phyloP scores from a whole-genome alignment of 2,888 invertebrate species.

The Drosophila mayaguana region DNA sequence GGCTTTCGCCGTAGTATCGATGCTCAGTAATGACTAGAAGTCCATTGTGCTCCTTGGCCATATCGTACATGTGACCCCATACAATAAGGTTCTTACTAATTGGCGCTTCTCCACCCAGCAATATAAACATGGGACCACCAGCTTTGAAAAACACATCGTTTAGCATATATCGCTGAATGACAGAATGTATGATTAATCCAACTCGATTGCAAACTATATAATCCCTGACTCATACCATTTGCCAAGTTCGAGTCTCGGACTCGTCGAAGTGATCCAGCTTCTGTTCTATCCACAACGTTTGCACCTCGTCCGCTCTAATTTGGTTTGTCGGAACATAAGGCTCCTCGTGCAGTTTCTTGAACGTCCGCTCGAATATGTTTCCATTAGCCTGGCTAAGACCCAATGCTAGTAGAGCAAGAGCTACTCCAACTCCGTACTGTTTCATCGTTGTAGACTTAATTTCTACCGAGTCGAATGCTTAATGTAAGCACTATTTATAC shows the following conservation, averaged over 20 bases:
- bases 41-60: constrained; percentile 87
- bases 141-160: constrained; percentile 85
- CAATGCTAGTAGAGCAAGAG: constrained; percentile 38
- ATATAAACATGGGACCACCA: constrained; percentile 88
- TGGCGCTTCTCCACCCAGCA: constrained; percentile 90
- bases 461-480: constrained; percentile 38
- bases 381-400: constrained; percentile 26
- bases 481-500: constrained; percentile 18
- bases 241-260: constrained; percentile 86
- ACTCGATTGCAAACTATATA: background rate
- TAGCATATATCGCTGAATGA: constrained; percentile 86
- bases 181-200: background rate
- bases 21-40: constrained; percentile 92
- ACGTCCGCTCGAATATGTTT: constrained; percentile 74
- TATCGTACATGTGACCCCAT: constrained; percentile 88
- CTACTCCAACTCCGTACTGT: constrained; percentile 32
- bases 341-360: constrained; percentile 84
- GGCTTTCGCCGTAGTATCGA: constrained; percentile 91
- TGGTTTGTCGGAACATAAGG: constrained; percentile 81
- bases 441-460: constrained; percentile 47
- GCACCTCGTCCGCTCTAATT: constrained; percentile 61
- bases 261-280: constrained; percentile 87
- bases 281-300: constrained; percentile 86
- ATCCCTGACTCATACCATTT: constrained; percentile 83
- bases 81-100: no score